These are phyloP conservation scores for Cryptocephalus primarius DNA, from an alignment of 2,888 invertebrate genomes.

Conservation along the genomic window DNA sequence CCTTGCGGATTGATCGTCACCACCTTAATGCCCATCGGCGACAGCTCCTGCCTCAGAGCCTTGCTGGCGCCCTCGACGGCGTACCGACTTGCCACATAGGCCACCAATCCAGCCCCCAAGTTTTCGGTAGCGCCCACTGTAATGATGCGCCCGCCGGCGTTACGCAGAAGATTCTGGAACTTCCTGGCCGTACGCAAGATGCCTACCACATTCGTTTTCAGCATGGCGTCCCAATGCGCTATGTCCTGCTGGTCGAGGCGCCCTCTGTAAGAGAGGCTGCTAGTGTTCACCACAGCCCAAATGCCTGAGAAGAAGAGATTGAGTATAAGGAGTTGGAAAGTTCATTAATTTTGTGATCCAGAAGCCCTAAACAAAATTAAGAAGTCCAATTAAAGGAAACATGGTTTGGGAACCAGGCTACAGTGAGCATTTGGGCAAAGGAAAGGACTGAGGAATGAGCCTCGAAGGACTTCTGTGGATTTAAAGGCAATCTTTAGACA, in stretches of 20 bases:
- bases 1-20: conserved; percentile 64
- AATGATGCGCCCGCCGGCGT: conserved; percentile 54
- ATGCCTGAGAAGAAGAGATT: conserved; percentile 46
- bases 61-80: conserved; percentile 73
- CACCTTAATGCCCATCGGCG: conserved; percentile 60
- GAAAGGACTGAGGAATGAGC: too few relatives aligned
- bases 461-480: too few relatives aligned
- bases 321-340: too few relatives aligned
- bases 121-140: conserved; percentile 51
- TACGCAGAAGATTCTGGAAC: conserved; percentile 60
- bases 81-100: conserved; percentile 44
- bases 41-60: conserved; percentile 57
- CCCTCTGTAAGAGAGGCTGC: conserved; percentile 64
- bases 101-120: conserved; percentile 42
- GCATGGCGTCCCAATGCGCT: conserved; percentile 57
- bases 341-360: not conserved
- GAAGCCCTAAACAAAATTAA: too few relatives aligned
- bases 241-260: conserved; percentile 57
- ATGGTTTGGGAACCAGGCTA: too few relatives aligned
- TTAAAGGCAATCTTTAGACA: too few relatives aligned
- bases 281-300: conserved; percentile 77
- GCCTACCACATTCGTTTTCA: conserved; percentile 61
- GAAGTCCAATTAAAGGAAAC: too few relatives aligned
- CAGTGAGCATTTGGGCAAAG: too few relatives aligned
- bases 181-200: conserved; percentile 63